Evolutionary conservation across 1,140 invertebrate genomes (phyloP), one percentile per base, ranked within the genome.

Genomic region (Agrilus planipennis): DNA sequence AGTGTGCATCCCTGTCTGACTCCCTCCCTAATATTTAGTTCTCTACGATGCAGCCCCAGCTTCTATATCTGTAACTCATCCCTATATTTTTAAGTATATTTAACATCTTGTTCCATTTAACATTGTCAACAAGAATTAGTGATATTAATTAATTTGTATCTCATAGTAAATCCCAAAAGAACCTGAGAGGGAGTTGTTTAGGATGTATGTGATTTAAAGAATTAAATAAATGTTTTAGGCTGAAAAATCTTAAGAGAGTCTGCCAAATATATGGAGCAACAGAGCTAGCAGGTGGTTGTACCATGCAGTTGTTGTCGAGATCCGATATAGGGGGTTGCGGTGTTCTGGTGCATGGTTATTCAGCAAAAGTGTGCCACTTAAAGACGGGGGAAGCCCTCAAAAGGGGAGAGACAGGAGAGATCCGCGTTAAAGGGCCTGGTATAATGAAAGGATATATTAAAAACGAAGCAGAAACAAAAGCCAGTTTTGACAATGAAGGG

Each of bases 381-480:
- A 21, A 22, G 2, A 36, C 34, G 11, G 7, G 14, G 23, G 17
- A 36, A 15, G 2, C 19, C 12, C 4, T 36, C 36, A 42, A n/a
- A 14, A 3, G 4, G 28, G 45, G 72, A 47, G 16, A 32, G 17
- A 57, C 65, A 34, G 84, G 84, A 7, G 83, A 87, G 57, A 51
- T 87, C 5, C 84, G 76, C 54, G 67, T 81, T 15, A 76, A 39
- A 52, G 77, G 77, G 6, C 64, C 65, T 7, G 54, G 67, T 32
- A 55, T 79, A 0, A 79, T 78, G 73, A 66, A 72, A 39, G 77
- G 78, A 0, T 82, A 82, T 43, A 62, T 68, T 51, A 69, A 71
- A 4, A 85, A 91, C 51, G 66, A 73, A 12, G 57, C 74, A 49
- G 81, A 82, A 0, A 90, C 82, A 0, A 65, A 63, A 7, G 74